Base-by-base conservation (phyloP, 2,888 invertebrate species). In the Gortyna flavago region DNA sequence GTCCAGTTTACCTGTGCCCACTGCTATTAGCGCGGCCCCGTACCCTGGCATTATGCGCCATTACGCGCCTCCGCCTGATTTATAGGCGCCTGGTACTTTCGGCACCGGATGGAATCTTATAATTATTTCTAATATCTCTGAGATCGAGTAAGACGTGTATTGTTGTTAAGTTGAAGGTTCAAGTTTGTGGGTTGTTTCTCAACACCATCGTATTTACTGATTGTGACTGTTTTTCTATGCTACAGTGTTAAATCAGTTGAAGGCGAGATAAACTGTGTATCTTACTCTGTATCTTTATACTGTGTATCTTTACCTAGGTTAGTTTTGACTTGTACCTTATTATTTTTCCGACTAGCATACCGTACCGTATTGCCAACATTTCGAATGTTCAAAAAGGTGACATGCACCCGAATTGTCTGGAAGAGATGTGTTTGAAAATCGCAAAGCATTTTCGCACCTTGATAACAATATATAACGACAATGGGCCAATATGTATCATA, bases 31-130 rank as follows among this genome's bases (percentile, higher is more conserved):
- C 13, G 16, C 5, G 91, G 91, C 66, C 88, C 83, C 83, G 79
- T 82, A 90, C 90, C 93, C 92, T 86, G 84, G 79, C 86, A 94
- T 94, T 94, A 94, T 76, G 84, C 68, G 86, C 91, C 89, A 94
- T 94, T 94, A 93, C 81, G 75, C 73, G 79, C 88, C 89, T 91
- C 93, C 92, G 84, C 78, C 86, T 91, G 91, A 93, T 92, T 93
- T 93, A 93, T 91, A 86, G 84, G 72, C 82, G 80, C 87, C 87
- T 87, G 90, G 86, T 81, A 71, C 74, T 87, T 85, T 88, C 85
- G 83, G 83, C 84, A 78, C 82, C 89, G 90, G 88, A 87, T 87
- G 85, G 75, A 73, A 72, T 77, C 77, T 88, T 88, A 82, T 81
- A 80, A 85, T 85, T 86, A 82, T 84, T 83, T 84, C 68, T 77